Conservation (phyloP, 2,797 vertebrate genomes). For the Tarsius wallacei region DNA sequence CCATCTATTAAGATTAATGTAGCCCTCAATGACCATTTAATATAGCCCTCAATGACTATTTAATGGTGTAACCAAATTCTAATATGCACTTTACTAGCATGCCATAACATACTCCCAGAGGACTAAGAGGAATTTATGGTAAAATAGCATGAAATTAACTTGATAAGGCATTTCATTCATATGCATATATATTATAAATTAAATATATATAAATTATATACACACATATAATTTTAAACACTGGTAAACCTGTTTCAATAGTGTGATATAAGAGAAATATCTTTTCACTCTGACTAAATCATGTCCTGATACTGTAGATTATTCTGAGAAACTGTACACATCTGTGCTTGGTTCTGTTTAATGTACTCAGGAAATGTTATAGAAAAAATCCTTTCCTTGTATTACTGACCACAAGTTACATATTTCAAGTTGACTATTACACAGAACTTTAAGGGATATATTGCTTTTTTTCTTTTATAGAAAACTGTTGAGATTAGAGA, state of each 20-base stretch:
- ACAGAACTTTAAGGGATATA: neutral
- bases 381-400: constrained; percentile 30
- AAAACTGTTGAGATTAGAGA: constrained; percentile 5
- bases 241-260: constrained; percentile 21
- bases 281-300: constrained; percentile 18
- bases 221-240: neutral
- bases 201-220: no score
- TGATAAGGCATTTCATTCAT: constrained; percentile 50
- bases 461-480: neutral
- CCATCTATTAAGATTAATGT: constrained; percentile 41
- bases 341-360: constrained; percentile 21
- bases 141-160: constrained; percentile 60
- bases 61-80: constrained; percentile 18
- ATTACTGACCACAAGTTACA: neutral
- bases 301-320: neutral
- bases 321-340: neutral
- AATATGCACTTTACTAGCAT: constrained; percentile 21
- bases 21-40: constrained; percentile 3
- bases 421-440: constrained; percentile 49
- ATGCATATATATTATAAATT: neutral
- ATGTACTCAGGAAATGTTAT: constrained; percentile 1
- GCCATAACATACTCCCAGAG: constrained; percentile 23
- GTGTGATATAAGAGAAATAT: neutral
- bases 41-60: neutral
- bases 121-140: constrained; percentile 33